Conservation (phyloP, 1,140 invertebrate species). For the Procambarus clarkii region DNA sequence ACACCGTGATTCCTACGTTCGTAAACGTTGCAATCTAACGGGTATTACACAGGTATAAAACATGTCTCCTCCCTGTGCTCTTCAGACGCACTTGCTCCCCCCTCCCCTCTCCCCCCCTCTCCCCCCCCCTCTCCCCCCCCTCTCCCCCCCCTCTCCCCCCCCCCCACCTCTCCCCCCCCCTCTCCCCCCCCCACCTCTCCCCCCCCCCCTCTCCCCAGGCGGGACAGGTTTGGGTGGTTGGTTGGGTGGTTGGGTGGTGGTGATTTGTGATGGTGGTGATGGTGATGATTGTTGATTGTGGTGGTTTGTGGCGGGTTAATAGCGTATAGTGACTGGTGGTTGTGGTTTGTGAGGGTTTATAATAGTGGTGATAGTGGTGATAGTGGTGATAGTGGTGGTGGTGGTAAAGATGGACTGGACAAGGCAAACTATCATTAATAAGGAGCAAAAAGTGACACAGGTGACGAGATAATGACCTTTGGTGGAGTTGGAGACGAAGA, state of each 20-base stretch:
- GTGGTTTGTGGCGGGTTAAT: background rate
- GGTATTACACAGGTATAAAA: constrained; percentile 8
- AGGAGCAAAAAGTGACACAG: too few relatives aligned
- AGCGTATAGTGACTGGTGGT: background rate
- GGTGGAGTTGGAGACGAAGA: too few relatives aligned
- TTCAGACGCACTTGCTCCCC: background rate
- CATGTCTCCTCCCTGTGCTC: background rate
- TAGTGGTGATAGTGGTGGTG: too few relatives aligned
- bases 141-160: too few relatives aligned
- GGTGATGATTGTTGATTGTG: background rate
- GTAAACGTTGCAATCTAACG: background rate
- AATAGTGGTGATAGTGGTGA: background rate
- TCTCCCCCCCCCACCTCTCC: too few relatives aligned
- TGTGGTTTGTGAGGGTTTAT: background rate
- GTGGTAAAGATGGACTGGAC: too few relatives aligned
- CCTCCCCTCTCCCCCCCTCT: too few relatives aligned
- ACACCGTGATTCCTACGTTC: background rate
- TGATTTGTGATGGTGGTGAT: background rate
- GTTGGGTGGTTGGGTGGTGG: background rate
- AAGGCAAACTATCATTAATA: too few relatives aligned
- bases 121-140: too few relatives aligned
- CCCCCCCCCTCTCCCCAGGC: too few relatives aligned
- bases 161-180: too few relatives aligned
- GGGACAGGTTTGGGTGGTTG: background rate
- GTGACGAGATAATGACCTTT: too few relatives aligned